Conservation (phyloP, 2,113 vertebrate species). For the Bos taurus region DNA sequence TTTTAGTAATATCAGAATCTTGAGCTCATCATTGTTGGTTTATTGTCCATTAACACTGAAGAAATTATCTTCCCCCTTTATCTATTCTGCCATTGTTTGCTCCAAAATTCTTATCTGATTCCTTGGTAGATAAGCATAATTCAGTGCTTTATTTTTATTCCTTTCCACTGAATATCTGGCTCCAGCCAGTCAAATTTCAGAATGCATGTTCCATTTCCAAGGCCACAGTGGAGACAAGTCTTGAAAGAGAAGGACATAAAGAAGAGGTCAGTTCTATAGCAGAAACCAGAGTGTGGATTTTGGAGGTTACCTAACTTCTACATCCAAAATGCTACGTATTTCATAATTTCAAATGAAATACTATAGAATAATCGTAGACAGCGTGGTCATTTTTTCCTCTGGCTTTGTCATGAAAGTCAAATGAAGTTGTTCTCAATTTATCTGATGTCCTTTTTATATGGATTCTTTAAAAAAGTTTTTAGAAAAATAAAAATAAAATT, state of each 20-base stretch:
- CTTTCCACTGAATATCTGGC: neutral
- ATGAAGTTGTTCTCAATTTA: slow-evolving; percentile 38
- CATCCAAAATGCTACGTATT: neutral
- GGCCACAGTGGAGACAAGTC: neutral
- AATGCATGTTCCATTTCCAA: neutral
- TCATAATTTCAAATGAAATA: neutral
- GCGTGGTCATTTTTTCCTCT: neutral
- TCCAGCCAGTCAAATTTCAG: neutral
- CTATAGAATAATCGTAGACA: neutral
- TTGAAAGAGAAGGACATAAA: slow-evolving; percentile 8
- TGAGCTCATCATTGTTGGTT: neutral
- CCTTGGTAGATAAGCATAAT: neutral
- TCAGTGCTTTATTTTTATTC: neutral
- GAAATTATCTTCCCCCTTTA: neutral
- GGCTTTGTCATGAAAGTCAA: neutral
- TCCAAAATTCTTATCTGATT: neutral
- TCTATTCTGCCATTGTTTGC: neutral
- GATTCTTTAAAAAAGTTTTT: neutral
- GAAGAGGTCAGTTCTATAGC: neutral
- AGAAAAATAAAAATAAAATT: neutral
- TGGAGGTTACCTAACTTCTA: neutral
- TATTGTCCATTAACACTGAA: neutral
- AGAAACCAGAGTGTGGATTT: neutral
- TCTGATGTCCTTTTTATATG: neutral
- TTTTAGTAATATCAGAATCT: neutral